Evolutionary conservation across 2,888 invertebrate genomes (phyloP).

Genomic region (Ophonus ardosiacus): DNA sequence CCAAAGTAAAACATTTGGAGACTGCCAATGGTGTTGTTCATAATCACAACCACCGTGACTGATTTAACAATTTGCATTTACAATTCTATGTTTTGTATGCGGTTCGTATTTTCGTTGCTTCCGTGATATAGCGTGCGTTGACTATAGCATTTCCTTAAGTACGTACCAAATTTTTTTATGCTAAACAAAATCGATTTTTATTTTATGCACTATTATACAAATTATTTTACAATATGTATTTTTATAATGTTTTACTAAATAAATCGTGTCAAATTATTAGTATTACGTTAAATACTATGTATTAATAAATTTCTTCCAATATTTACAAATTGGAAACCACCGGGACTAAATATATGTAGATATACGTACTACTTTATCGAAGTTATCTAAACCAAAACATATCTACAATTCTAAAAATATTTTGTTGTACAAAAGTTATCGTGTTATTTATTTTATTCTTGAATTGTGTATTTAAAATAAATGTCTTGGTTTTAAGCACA

Average conservation of each 20-base stretch:
- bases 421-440: conserved; percentile 8
- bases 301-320: not conserved
- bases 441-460: not conserved
- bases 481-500: conserved; percentile 35
- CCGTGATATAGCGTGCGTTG: too few relatives aligned
- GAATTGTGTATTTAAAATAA: not conserved
- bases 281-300: not conserved
- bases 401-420: not conserved
- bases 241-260: not conserved
- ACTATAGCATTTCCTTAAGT: not conserved
- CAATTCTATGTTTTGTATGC: conserved; percentile 5
- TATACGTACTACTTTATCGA: not conserved
- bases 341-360: not conserved
- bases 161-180: not conserved
- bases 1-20: not conserved
- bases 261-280: not conserved
- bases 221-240: not conserved
- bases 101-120: too few relatives aligned
- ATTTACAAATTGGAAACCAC: not conserved
- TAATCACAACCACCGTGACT: conserved; percentile 56
- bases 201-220: not conserved
- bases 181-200: not conserved
- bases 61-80: conserved; percentile 48
- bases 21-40: conserved; percentile 54
- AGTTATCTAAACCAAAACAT: not conserved